Percentiles rank a stretch among this genome's conserved stretches.
phyloP scores from a whole-genome alignment of 1,140 invertebrate species.

The Drosophila saltans region DNA sequence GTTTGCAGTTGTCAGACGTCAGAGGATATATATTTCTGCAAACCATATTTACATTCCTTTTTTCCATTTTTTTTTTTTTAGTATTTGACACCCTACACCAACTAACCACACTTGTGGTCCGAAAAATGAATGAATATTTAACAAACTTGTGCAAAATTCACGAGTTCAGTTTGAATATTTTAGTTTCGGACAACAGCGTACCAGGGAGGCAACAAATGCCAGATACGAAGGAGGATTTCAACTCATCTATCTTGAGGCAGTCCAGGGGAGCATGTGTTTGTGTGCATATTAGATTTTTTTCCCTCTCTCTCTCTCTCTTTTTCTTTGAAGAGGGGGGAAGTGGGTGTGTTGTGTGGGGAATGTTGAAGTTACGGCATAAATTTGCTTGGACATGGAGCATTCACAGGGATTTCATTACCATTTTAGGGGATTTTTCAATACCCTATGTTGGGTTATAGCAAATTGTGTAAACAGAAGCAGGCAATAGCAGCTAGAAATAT shows the following conservation, averaged over 20 bases:
- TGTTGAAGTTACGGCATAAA: conserved; percentile 19
- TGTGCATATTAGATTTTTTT: conserved; percentile 19
- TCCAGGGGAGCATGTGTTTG: conserved; percentile 2
- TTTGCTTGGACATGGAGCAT: conserved; percentile 13
- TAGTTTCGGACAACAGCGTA: conserved; percentile 23
- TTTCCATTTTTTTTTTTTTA: neutral
- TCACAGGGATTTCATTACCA: conserved; percentile 19
- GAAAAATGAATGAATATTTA: conserved; percentile 76
- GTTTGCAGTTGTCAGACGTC: conserved; percentile 17
- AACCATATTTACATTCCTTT: conserved; percentile 5
- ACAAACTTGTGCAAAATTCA: conserved; percentile 68
- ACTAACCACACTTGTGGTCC: conserved; percentile 48
- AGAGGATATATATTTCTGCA: conserved; percentile 13
- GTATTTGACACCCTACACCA: conserved; percentile 30
- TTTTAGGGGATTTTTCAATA: neutral
- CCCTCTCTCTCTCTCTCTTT: too few species aligned
- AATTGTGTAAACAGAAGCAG: too few species aligned
- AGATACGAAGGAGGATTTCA: neutral
- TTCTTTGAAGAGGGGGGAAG: neutral
- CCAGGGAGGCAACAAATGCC: neutral
- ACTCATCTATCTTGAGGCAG: conserved; percentile 24
- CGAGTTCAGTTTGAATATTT: conserved; percentile 58
- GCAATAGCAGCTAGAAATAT: too few species aligned
- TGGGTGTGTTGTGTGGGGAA: neutral
- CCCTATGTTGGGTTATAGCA: neutral